A percentile compares a stretch with the other conserved stretches of the same genome.
Evolutionary conservation across 1,140 invertebrate genomes (phyloP).

Genomic region (Nasonia longicornis): DNA sequence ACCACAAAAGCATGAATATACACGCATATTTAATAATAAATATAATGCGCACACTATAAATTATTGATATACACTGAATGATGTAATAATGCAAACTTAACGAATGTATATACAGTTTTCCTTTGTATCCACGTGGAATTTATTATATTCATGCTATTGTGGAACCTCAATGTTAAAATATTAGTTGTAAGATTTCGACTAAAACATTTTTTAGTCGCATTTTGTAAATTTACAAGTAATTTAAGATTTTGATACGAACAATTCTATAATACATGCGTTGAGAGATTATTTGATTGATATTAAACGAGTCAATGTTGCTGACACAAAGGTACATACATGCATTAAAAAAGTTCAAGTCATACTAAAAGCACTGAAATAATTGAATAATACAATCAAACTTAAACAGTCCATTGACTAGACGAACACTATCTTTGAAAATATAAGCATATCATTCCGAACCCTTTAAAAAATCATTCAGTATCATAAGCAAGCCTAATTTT

Average conservation of each 20-base stretch:
- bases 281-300: conserved; percentile 1
- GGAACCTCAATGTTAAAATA: neutral
- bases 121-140: neutral
- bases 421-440: neutral
- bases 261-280: neutral
- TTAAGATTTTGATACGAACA: neutral
- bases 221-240: neutral
- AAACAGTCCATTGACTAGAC: neutral
- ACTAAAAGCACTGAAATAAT: neutral
- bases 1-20: neutral
- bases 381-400: neutral
- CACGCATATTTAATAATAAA: no score
- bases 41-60: neutral
- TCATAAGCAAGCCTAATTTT: neutral
- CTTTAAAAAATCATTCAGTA: neutral
- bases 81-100: neutral
- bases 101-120: neutral
- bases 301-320: neutral
- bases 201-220: neutral
- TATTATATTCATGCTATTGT: conserved; percentile 1
- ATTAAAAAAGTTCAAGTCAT: neutral
- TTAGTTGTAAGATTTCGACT: neutral
- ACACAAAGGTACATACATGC: neutral
- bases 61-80: no score
- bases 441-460: neutral